phyloP scores from a whole-genome alignment of 2,797 vertebrate species.

The Peromyscus melanophrys region DNA sequence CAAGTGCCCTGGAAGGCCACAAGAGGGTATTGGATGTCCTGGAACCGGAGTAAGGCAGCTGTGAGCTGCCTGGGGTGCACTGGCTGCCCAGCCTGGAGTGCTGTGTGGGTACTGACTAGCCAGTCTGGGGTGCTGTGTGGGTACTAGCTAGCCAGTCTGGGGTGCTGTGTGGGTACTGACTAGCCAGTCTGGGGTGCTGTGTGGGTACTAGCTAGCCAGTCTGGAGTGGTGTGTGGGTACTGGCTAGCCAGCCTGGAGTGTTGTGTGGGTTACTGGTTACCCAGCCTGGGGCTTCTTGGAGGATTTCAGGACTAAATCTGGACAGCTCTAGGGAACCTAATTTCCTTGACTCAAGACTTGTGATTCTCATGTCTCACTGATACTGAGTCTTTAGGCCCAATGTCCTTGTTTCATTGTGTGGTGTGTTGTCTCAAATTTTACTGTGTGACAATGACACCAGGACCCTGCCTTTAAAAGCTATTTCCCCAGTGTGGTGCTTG shows the following conservation, averaged over 20 bases:
- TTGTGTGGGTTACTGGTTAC: background rate
- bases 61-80: background rate
- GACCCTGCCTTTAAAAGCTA: background rate
- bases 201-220: background rate
- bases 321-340: background rate
- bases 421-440: background rate
- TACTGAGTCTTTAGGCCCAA: background rate
- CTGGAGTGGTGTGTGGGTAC: background rate
- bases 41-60: background rate
- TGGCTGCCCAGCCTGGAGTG: no score
- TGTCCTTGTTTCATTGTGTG: background rate
- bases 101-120: background rate
- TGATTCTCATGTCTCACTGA: background rate
- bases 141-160: background rate
- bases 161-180: background rate
- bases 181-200: background rate
- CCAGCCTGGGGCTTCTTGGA: conserved; percentile 6
- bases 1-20: background rate
- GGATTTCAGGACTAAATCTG: background rate
- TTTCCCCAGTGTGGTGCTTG: background rate
- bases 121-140: background rate
- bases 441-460: background rate
- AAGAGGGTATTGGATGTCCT: background rate
- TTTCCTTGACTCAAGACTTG: background rate
- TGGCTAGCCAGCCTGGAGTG: background rate